These are phyloP conservation scores for Hoplias malabaricus DNA, from an alignment of 2,113 vertebrate genomes.

Conservation along the genomic window DNA sequence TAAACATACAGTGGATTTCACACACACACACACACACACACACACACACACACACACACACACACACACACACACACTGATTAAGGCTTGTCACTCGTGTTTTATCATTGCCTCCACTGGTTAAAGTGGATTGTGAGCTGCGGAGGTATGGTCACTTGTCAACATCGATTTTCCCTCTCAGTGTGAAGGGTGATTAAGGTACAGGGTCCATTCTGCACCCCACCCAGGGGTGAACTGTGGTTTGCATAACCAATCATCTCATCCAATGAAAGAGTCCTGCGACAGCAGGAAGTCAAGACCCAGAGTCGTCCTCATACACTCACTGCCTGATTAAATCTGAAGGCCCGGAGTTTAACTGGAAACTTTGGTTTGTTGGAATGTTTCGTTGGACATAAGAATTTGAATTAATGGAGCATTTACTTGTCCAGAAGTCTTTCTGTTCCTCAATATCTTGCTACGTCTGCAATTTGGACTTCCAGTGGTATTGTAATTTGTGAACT, in stretches of 20 bases:
- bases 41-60: background rate
- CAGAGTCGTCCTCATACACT: conserved; percentile 58
- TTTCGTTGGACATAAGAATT: no score
- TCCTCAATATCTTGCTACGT: no score
- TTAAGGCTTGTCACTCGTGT: conserved; percentile 42
- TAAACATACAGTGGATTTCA: conserved; percentile 5
- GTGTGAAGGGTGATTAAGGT: conserved; percentile 67
- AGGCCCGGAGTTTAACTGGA: background rate
- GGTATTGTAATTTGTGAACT: no score
- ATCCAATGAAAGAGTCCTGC: conserved; percentile 57
- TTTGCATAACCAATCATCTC: conserved; percentile 72
- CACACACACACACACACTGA: conserved; percentile 41
- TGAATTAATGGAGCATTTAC: no score
- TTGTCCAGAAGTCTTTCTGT: no score
- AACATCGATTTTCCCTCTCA: conserved; percentile 68
- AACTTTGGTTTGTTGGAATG: background rate
- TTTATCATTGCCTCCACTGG: conserved; percentile 52
- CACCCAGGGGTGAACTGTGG: conserved; percentile 72
- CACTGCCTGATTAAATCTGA: conserved; percentile 62
- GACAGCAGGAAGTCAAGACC: conserved; percentile 23
- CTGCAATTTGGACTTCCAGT: no score
- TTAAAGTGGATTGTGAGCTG: conserved; percentile 44
- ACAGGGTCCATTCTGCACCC: conserved; percentile 65
- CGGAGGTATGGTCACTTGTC: conserved; percentile 67
- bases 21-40: conserved; percentile 17